phyloP scores from a whole-genome alignment of 1,140 invertebrate genomes.

The Propsilocerus akamusi region DNA sequence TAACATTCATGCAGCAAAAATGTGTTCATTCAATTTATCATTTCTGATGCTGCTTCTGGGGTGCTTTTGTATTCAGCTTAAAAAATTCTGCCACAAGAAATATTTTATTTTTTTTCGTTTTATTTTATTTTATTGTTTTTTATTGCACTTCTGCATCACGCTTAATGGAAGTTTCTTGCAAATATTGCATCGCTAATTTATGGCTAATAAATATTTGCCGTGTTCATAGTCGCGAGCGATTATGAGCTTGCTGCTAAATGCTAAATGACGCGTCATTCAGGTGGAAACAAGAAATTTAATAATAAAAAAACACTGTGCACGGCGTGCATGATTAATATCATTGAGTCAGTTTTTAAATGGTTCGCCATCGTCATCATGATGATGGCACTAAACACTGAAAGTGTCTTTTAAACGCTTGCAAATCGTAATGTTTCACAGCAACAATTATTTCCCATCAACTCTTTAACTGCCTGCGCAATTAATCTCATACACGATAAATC shows the following conservation, averaged over 20 bases:
- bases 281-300: no score
- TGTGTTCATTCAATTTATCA: neutral
- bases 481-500: neutral
- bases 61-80: neutral
- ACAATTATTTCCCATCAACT: neutral
- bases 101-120: no score
- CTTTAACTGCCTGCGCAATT: neutral
- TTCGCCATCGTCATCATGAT: no score
- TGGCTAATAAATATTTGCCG: no score
- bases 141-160: neutral
- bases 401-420: neutral
- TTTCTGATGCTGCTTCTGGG: neutral
- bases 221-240: no score
- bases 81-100: neutral
- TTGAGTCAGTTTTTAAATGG: no score
- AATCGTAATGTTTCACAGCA: neutral
- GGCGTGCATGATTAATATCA: no score
- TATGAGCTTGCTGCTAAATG: no score
- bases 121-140: slow-evolving; percentile 1
- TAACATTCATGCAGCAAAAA: neutral
- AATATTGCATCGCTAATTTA: neutral
- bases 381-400: neutral
- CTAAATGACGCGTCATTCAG: no score
- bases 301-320: no score
- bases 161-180: neutral